phyloP scores from a whole-genome alignment of 1,140 invertebrate genomes.

The Diplogasteroides magnus region DNA sequence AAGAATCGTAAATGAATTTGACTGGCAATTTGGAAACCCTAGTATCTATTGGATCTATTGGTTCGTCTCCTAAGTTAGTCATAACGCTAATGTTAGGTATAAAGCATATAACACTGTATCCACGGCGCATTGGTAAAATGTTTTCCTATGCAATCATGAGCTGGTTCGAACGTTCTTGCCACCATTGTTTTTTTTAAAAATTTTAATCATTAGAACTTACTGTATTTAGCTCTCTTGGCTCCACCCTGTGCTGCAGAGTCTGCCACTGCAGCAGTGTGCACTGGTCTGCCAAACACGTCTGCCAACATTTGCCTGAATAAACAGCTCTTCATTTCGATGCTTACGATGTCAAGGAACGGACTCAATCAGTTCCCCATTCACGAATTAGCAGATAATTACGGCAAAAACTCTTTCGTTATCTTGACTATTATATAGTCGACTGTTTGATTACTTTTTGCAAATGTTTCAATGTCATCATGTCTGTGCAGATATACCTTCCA shows the following conservation, averaged over 20 bases:
- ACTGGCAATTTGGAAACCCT: no score
- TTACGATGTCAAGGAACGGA: no score
- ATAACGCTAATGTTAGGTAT: no score
- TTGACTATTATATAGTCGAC: background rate
- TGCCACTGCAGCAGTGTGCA: constrained; percentile 13
- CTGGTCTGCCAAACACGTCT: constrained; percentile 28
- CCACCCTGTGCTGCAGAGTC: constrained; percentile 34
- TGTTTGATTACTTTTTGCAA: background rate
- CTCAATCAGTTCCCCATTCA: constrained; percentile 12
- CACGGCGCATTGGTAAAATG: background rate
- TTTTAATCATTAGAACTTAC: constrained; percentile 57
- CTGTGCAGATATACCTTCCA: no score
- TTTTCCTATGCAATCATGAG: no score
- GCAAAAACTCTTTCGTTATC: background rate
- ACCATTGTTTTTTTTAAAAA: no score
- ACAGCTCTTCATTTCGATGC: constrained; percentile 21
- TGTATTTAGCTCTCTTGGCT: constrained; percentile 27
- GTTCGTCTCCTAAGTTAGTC: no score
- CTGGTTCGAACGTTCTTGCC: no score
- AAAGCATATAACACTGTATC: no score
- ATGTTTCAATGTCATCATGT: background rate
- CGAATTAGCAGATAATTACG: background rate
- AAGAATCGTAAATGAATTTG: no score
- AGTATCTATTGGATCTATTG: no score
- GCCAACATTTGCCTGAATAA: constrained; percentile 25